Evolutionary conservation across 1,140 invertebrate species (phyloP).

Genomic region (Drosophila seguyi): DNA sequence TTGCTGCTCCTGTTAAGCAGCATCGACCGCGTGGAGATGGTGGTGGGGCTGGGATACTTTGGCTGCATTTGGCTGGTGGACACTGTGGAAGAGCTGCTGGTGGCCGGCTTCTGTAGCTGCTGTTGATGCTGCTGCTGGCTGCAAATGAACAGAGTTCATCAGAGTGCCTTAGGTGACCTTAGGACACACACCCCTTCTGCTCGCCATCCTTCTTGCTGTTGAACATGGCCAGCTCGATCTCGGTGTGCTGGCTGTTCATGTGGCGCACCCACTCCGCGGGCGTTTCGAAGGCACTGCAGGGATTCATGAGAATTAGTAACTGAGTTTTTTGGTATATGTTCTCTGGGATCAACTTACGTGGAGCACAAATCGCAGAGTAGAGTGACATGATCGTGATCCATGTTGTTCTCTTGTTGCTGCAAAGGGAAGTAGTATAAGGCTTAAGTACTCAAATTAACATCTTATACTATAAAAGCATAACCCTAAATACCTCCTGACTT

Average conservation of each 20-base stretch:
- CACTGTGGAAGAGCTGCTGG: slow-evolving; percentile 57
- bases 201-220: slow-evolving; percentile 87
- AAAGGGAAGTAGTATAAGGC: background rate
- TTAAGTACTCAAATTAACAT: background rate
- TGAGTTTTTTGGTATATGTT: background rate
- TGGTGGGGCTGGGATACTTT: slow-evolving; percentile 47
- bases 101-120: slow-evolving; percentile 23
- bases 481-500: background rate
- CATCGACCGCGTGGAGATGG: slow-evolving; percentile 13
- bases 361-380: slow-evolving; percentile 91
- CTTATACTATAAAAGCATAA: no score
- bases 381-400: slow-evolving; percentile 82
- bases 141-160: slow-evolving; percentile 74
- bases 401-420: slow-evolving; percentile 83
- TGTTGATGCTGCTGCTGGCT: slow-evolving; percentile 49
- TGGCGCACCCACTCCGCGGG: slow-evolving; percentile 94
- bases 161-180: slow-evolving; percentile 46
- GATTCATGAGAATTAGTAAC: background rate
- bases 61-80: slow-evolving; percentile 54
- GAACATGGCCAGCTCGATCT: slow-evolving; percentile 92
- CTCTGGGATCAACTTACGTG: slow-evolving; percentile 86
- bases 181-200: slow-evolving; percentile 78
- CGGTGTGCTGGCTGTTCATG: slow-evolving; percentile 92
- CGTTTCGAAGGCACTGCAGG: slow-evolving; percentile 88
- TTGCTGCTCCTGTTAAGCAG: slow-evolving; percentile 23